Conservation (phyloP, 2,797 vertebrate genomes). For the Poecilia gillii region DNA sequence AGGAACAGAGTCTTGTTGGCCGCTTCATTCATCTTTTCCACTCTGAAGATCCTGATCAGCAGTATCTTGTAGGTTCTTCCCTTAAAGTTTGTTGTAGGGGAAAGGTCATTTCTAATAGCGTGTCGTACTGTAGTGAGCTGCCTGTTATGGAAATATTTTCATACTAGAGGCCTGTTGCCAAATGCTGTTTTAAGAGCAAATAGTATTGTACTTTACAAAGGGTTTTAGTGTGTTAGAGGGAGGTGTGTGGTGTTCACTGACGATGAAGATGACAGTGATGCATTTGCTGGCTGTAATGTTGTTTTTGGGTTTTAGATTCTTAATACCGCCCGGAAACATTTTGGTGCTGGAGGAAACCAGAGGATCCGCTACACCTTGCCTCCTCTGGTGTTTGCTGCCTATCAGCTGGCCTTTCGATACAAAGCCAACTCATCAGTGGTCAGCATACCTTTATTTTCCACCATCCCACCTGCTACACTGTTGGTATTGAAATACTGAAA, state of each 20-base stretch:
- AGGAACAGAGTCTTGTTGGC: slow-evolving; percentile 98
- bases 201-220: neutral
- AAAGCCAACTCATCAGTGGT: slow-evolving; percentile 93
- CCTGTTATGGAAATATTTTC: neutral
- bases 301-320: slow-evolving; percentile 85
- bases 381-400: slow-evolving; percentile 94
- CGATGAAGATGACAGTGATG: neutral
- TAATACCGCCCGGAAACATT: slow-evolving; percentile 97
- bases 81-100: too few relatives aligned
- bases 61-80: slow-evolving; percentile 85
- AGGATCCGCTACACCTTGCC: slow-evolving; percentile 95
- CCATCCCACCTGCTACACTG: neutral
- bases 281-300: neutral
- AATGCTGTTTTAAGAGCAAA: neutral
- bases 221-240: neutral
- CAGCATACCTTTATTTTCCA: neutral
- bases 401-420: slow-evolving; percentile 96
- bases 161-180: neutral
- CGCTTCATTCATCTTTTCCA: slow-evolving; percentile 95
- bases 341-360: slow-evolving; percentile 97
- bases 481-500: neutral
- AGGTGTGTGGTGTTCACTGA: neutral
- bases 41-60: slow-evolving; percentile 96
- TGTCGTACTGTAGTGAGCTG: neutral
- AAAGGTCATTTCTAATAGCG: neutral